phyloP scores from a whole-genome alignment of 2,113 vertebrate species.

The Tragelaphus scriptus region DNA sequence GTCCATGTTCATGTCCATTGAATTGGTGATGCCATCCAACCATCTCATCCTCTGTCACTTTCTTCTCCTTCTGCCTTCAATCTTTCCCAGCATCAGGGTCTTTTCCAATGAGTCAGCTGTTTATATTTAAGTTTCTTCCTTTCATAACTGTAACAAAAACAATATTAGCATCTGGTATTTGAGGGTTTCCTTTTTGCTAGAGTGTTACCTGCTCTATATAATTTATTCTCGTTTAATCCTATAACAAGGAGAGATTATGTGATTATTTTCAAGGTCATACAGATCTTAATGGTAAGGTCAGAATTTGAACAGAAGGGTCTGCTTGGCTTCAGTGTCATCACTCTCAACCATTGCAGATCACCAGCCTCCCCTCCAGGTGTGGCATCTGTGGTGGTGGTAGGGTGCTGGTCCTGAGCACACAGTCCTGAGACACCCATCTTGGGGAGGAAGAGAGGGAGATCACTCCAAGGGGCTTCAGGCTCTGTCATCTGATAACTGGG shows the following conservation, averaged over 20 bases:
- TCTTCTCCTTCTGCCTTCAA: not conserved
- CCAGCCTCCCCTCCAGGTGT: not conserved
- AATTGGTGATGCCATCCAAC: not conserved
- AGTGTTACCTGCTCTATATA: not conserved
- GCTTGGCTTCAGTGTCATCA: not conserved
- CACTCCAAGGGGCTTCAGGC: not conserved
- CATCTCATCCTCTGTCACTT: not conserved
- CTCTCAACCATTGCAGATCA: not conserved
- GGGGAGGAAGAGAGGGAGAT: not conserved
- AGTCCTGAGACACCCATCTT: not conserved
- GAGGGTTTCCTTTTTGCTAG: not conserved
- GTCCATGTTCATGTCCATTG: not conserved
- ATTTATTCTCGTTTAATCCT: not conserved
- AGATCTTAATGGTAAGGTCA: not conserved
- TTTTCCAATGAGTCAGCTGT: not conserved
- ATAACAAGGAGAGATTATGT: not conserved
- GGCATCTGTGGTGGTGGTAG: not conserved
- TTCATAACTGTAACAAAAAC: not conserved
- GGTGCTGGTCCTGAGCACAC: not conserved
- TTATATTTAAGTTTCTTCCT: not conserved
- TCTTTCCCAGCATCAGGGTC: not conserved
- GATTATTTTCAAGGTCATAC: not conserved
- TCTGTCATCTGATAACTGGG: not conserved
- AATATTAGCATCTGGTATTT: not conserved
- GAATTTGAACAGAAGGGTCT: not conserved